phyloP scores from a whole-genome alignment of 2,888 invertebrate species.

The Rosalia funebris region DNA sequence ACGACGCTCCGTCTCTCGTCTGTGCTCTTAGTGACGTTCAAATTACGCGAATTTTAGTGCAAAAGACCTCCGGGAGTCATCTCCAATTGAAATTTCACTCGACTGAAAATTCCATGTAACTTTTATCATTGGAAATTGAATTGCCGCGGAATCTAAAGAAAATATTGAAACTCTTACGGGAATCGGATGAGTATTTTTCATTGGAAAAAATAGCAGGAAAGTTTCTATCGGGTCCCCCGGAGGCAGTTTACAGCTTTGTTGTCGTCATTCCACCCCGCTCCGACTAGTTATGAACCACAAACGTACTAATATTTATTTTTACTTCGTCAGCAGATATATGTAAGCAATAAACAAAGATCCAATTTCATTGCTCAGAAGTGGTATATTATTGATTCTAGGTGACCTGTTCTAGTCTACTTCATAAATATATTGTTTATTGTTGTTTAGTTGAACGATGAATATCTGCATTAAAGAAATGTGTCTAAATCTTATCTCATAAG shows the following conservation, averaged over 20 bases:
- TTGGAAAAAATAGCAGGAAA: slow-evolving; percentile 32
- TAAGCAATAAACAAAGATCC: slow-evolving; percentile 12
- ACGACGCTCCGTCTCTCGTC: too few relatives aligned
- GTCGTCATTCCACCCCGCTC: background rate
- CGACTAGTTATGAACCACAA: slow-evolving; percentile 6
- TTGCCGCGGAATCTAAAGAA: slow-evolving; percentile 49
- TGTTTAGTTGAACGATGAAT: too few relatives aligned
- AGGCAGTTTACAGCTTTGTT: slow-evolving; percentile 15
- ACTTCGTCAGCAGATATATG: slow-evolving; percentile 9
- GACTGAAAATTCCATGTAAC: slow-evolving; percentile 47
- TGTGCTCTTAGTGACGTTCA: background rate
- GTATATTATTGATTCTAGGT: too few relatives aligned
- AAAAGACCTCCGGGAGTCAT: background rate
- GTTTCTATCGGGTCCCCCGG: slow-evolving; percentile 10
- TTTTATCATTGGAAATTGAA: slow-evolving; percentile 50
- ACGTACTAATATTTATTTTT: slow-evolving; percentile 14
- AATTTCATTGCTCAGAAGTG: too few relatives aligned
- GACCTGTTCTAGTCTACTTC: too few relatives aligned
- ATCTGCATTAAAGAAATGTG: too few relatives aligned
- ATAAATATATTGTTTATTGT: too few relatives aligned
- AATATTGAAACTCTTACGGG: slow-evolving; percentile 47
- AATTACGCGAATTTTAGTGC: background rate
- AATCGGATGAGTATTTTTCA: slow-evolving; percentile 42
- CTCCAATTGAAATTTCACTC: slow-evolving; percentile 18
- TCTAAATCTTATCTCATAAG: too few relatives aligned